Conservation (phyloP, 2,113 vertebrate genomes). For the Ptilonorhynchus violaceus region DNA sequence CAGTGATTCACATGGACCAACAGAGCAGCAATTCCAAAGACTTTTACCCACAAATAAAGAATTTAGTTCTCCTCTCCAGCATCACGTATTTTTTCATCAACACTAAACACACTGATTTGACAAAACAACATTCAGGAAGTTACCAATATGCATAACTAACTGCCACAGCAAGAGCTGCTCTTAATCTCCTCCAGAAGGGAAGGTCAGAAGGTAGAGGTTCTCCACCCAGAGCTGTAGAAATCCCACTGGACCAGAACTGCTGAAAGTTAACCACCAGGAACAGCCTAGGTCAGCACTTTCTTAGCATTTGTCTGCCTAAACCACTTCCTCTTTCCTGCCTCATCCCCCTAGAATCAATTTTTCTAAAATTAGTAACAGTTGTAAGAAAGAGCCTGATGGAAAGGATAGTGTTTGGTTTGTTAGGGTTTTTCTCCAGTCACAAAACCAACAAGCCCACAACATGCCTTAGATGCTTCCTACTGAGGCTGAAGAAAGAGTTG, state of each 20-base stretch:
- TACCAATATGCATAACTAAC: not conserved
- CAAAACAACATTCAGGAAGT: not conserved
- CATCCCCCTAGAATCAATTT: not conserved
- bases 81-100: not conserved
- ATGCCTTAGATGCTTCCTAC: not conserved
- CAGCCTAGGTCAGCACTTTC: not conserved
- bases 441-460: not conserved
- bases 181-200: not conserved
- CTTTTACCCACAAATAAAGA: not conserved
- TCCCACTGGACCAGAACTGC: not conserved
- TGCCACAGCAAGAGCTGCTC: not conserved
- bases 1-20: not conserved
- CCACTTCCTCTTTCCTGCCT: not conserved
- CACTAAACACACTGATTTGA: not conserved
- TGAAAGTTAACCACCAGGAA: not conserved
- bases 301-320: not conserved
- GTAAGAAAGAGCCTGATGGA: not conserved
- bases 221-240: not conserved
- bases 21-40: not conserved
- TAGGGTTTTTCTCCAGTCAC: not conserved
- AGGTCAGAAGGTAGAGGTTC: not conserved
- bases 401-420: fast-evolving
- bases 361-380: not conserved
- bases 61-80: not conserved
- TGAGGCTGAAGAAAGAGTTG: not conserved